Evolutionary conservation across 1,140 invertebrate genomes (phyloP).

Genomic region (Semibalanus balanoides): DNA sequence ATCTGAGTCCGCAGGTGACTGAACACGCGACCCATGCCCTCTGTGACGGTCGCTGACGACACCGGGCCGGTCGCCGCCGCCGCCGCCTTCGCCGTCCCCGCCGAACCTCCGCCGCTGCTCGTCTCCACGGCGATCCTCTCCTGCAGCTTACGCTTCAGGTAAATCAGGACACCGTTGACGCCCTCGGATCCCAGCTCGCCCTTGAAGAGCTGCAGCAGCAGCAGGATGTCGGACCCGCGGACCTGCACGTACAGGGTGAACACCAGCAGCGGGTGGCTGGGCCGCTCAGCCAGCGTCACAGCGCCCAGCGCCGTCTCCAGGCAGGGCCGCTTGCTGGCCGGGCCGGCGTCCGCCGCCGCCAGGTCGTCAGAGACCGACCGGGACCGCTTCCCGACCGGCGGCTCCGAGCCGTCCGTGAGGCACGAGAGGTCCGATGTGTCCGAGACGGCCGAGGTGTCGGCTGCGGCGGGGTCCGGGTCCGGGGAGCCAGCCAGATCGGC

Average conservation of each 20-base stretch:
- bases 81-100: no score
- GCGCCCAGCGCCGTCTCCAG: background rate
- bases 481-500: background rate
- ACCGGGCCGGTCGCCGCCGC: no score
- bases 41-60: background rate
- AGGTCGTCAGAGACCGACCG: background rate
- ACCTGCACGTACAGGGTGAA: background rate
- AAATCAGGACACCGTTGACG: background rate
- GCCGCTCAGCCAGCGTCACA: background rate
- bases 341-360: no score
- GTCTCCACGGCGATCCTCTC: background rate
- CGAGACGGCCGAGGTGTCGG: background rate
- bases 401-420: background rate
- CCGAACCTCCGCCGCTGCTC: no score
- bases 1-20: background rate
- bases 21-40: background rate
- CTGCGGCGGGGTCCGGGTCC: background rate
- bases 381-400: background rate
- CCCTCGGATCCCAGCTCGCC: background rate
- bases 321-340: background rate
- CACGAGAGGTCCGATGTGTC: background rate
- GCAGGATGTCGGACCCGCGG: background rate
- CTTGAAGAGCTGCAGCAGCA: background rate
- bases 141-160: background rate
- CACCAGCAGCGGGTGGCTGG: background rate